These are phyloP conservation scores for Neosilurus hyrtlii DNA, from an alignment of 2,797 vertebrate genomes.

Conservation along the genomic window DNA sequence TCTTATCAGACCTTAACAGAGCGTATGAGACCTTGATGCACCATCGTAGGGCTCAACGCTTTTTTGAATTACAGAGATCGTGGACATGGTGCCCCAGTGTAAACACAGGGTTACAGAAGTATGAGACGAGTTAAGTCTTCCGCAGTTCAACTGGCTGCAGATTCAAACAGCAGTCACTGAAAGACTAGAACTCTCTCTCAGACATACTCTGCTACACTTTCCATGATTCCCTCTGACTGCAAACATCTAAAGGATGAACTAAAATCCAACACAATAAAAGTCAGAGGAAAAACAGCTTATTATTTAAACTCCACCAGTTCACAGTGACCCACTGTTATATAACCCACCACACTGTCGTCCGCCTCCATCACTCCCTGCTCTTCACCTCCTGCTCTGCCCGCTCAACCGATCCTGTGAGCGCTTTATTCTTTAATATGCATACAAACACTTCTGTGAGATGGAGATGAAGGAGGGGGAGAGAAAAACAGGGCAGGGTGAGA, in stretches of 20 bases:
- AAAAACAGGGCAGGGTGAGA: slow-evolving; percentile 48
- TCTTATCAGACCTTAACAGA: too few species aligned
- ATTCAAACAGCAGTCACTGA: slow-evolving; percentile 23
- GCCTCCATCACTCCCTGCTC: slow-evolving; percentile 39
- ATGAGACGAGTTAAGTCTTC: not conserved
- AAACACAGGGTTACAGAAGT: not conserved
- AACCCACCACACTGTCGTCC: slow-evolving; percentile 46
- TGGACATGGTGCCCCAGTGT: too few species aligned
- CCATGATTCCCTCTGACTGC: slow-evolving; percentile 11
- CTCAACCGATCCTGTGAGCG: slow-evolving; percentile 32
- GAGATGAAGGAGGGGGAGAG: slow-evolving; percentile 49
- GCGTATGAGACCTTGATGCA: too few species aligned
- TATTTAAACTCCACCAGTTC: slow-evolving; percentile 42
- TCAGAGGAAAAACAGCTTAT: slow-evolving; percentile 13
- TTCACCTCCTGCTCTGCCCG: slow-evolving; percentile 31
- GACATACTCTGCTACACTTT: slow-evolving; percentile 8
- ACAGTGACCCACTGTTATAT: slow-evolving; percentile 49
- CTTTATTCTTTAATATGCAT: slow-evolving; percentile 21
- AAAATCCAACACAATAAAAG: slow-evolving; percentile 13
- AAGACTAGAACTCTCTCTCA: slow-evolving; percentile 1
- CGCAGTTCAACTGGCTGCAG: not conserved
- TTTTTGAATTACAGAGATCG: too few species aligned
- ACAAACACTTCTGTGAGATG: slow-evolving; percentile 17
- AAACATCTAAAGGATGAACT: slow-evolving; percentile 12
- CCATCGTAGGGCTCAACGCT: too few species aligned